Evolutionary conservation across 2,797 vertebrate genomes (phyloP).

Genomic region (Sebastes itinus): DNA sequence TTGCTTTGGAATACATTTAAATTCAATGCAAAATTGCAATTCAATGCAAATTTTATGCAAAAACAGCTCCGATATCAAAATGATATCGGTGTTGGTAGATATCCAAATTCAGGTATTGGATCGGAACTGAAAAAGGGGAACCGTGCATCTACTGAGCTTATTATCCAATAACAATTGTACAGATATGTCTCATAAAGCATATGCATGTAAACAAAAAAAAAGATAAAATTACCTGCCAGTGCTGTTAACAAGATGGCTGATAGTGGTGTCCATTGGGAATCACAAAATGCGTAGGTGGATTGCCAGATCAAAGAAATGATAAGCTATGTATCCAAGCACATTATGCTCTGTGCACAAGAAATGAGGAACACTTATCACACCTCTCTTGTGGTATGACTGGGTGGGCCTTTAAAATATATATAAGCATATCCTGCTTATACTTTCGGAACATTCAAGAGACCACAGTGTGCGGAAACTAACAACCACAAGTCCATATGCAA

Average conservation of each 20-base stretch:
- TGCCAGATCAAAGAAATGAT: background rate
- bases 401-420: slow-evolving; percentile 10
- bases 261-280: slow-evolving; percentile 13
- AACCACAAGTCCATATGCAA: slow-evolving; percentile 38
- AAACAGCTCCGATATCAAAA: background rate
- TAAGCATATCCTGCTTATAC: slow-evolving; percentile 18
- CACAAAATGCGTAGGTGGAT: accelerated
- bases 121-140: background rate
- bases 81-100: background rate
- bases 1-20: background rate
- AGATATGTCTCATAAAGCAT: background rate
- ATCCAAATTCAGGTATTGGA: background rate
- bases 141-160: background rate
- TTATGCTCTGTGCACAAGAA: background rate
- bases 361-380: background rate
- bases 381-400: background rate
- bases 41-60: background rate
- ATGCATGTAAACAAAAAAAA: background rate
- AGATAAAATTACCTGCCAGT: slow-evolving; percentile 31
- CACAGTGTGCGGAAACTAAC: background rate
- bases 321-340: background rate
- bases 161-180: background rate
- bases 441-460: background rate
- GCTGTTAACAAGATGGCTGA: background rate
- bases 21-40: background rate